phyloP scores from a whole-genome alignment of 2,113 vertebrate species.

The Gambusia holbrooki region DNA sequence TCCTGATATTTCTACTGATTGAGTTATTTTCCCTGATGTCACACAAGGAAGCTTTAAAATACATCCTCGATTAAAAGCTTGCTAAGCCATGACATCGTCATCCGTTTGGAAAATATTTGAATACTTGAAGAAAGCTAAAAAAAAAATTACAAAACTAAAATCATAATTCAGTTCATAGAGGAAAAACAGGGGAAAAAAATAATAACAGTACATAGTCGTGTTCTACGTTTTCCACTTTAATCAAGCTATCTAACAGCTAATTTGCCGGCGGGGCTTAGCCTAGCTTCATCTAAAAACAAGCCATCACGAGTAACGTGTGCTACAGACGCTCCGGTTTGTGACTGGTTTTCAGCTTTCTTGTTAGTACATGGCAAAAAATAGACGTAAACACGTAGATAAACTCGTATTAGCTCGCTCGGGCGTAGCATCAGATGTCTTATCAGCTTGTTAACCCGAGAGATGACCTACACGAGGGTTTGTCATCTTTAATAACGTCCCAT shows the following conservation, averaged over 20 bases:
- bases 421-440: slow-evolving; percentile 34
- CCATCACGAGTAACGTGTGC: background rate
- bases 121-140: too few species aligned
- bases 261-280: too few species aligned
- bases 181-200: too few species aligned
- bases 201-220: too few species aligned
- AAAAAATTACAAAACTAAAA: too few species aligned
- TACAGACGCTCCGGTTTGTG: background rate
- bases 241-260: too few species aligned
- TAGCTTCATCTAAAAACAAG: background rate
- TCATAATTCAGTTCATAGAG: too few species aligned
- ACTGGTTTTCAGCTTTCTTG: background rate
- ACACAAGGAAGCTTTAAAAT: background rate
- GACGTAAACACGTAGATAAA: slow-evolving; percentile 5
- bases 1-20: background rate
- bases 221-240: too few species aligned
- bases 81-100: too few species aligned
- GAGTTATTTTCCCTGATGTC: background rate
- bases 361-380: background rate
- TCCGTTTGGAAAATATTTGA: too few species aligned
- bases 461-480: slow-evolving; percentile 51
- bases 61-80: too few species aligned
- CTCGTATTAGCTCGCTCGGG: slow-evolving; percentile 30
- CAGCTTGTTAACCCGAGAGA: slow-evolving; percentile 54
- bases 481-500: slow-evolving; percentile 41